phyloP scores from a whole-genome alignment of 1,140 invertebrate genomes.

The Proales similis region DNA sequence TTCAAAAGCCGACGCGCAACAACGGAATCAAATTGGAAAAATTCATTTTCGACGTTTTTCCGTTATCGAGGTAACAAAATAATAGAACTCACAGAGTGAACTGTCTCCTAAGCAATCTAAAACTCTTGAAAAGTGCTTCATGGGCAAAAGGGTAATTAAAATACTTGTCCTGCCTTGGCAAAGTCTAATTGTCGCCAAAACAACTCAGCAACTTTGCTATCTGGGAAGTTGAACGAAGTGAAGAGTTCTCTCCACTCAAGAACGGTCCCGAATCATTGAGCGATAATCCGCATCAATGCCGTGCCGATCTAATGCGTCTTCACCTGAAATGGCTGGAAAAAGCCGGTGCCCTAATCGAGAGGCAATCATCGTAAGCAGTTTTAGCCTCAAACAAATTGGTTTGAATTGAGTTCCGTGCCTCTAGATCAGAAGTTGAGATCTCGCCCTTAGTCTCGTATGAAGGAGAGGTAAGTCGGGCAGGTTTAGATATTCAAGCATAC shows the following conservation, averaged over 20 bases:
- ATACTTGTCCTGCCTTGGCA: background rate
- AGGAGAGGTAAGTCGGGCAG: background rate
- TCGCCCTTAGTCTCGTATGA: constrained; percentile 32
- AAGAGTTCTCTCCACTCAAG: constrained; percentile 93
- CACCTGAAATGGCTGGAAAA: constrained; percentile 28
- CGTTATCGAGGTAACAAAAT: constrained; percentile 65
- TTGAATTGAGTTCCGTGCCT: too few relatives aligned
- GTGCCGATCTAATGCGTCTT: constrained; percentile 5
- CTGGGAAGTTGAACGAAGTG: constrained; percentile 81
- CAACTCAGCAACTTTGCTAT: constrained; percentile 69
- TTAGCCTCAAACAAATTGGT: too few relatives aligned
- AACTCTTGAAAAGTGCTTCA: background rate
- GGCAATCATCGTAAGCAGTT: background rate
- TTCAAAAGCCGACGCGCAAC: constrained; percentile 66
- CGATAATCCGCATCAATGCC: constrained; percentile 11
- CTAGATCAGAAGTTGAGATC: background rate
- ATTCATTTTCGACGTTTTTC: constrained; percentile 97
- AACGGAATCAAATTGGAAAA: constrained; percentile 99
- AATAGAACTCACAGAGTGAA: background rate
- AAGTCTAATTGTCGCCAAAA: constrained; percentile 2
- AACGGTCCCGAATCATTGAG: constrained; percentile 56
- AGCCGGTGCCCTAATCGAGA: constrained; percentile 14
- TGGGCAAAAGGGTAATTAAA: background rate
- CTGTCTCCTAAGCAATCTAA: background rate
- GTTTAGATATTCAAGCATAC: background rate